Evolutionary conservation across 2,797 vertebrate genomes (phyloP).

Genomic region (Thaleichthys pacificus): DNA sequence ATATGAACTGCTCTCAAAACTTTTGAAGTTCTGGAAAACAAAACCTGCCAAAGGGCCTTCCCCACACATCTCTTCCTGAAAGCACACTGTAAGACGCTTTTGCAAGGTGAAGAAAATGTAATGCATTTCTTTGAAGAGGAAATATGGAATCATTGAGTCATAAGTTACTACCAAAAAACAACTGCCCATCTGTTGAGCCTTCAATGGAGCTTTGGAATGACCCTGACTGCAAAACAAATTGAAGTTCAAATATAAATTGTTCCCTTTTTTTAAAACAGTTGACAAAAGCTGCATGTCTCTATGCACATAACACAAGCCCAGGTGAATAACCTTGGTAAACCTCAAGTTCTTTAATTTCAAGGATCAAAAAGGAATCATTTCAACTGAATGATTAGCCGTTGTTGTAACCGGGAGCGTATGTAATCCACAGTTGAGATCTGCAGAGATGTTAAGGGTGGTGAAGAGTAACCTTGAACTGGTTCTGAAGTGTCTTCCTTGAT

Average conservation of each 20-base stretch:
- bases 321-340: constrained; percentile 9
- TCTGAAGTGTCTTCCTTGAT: constrained; percentile 62
- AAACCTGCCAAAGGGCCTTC: not conserved
- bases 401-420: constrained; percentile 35
- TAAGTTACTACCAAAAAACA: not conserved
- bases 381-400: not conserved
- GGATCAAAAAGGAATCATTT: constrained; percentile 39
- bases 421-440: constrained; percentile 48
- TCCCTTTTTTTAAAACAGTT: constrained; percentile 54
- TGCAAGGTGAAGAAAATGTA: not conserved
- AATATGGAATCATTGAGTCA: constrained; percentile 9
- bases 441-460: constrained; percentile 44
- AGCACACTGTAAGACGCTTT: not conserved
- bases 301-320: not conserved
- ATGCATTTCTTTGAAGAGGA: constrained; percentile 1
- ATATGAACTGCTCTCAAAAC: not conserved
- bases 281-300: constrained; percentile 40
- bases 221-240: not conserved
- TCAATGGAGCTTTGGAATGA: constrained; percentile 39
- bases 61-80: not conserved
- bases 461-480: constrained; percentile 45
- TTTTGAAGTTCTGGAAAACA: not conserved
- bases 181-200: constrained; percentile 11
- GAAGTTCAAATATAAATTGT: constrained; percentile 27
- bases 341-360: constrained; percentile 30